A percentile compares a stretch with the other conserved stretches of the same genome.
Conservation (phyloP, 2,113 vertebrate genomes). For the Chamaetylas fuelleborni region DNA sequence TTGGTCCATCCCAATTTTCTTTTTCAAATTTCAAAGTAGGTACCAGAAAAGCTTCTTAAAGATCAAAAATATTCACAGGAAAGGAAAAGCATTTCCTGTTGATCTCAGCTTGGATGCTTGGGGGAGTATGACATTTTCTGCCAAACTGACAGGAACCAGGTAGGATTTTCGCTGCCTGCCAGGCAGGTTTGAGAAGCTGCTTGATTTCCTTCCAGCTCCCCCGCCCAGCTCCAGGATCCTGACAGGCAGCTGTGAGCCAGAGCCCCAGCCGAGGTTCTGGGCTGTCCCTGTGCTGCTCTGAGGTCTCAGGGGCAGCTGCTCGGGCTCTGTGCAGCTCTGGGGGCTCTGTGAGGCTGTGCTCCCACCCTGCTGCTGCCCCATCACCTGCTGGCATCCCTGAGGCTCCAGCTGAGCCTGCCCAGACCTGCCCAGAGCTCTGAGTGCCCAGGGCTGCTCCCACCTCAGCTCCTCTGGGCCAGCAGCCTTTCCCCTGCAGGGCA, state of each 20-base stretch:
- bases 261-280: not conserved
- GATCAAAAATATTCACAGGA: not conserved
- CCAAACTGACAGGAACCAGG: not conserved
- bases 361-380: not conserved
- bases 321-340: not conserved
- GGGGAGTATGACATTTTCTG: not conserved
- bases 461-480: not conserved
- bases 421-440: not conserved
- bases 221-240: not conserved
- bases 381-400: not conserved
- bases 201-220: conserved; percentile 8
- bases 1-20: not conserved
- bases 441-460: not conserved
- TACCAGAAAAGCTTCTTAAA: not conserved
- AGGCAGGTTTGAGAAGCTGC: conserved; percentile 41
- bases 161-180: conserved; percentile 9
- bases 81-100: conserved; percentile 1
- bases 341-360: not conserved
- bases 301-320: not conserved
- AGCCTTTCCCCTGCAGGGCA: not conserved
- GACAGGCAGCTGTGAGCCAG: not conserved
- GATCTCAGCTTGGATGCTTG: not conserved
- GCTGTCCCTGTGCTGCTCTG: not conserved
- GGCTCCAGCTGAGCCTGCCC: not conserved
- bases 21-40: not conserved